Evolutionary conservation across 1,140 invertebrate species (phyloP).

Genomic region (Drosophila navojoa): DNA sequence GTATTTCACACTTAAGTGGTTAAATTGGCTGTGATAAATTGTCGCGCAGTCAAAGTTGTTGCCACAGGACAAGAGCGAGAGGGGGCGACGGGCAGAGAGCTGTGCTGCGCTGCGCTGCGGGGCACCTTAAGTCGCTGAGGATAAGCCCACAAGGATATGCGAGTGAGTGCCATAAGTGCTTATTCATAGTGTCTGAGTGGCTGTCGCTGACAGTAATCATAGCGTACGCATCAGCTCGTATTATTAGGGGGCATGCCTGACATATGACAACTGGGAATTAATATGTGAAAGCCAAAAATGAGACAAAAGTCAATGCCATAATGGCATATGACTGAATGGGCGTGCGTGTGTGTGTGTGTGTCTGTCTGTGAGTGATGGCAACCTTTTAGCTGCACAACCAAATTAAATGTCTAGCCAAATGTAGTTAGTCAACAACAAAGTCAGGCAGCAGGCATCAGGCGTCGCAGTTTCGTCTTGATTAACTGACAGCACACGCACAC

Average conservation of each 20-base stretch:
- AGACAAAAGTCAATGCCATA: constrained; percentile 57
- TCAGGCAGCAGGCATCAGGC: constrained; percentile 1
- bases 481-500: constrained; percentile 22
- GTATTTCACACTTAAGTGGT: constrained; percentile 81
- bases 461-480: constrained; percentile 54
- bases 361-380: constrained; percentile 67
- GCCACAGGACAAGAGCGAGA: constrained; percentile 32
- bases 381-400: constrained; percentile 70
- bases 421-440: constrained; percentile 27
- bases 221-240: constrained; percentile 72
- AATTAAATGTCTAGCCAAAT: constrained; percentile 74
- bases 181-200: constrained; percentile 59
- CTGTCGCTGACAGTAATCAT: constrained; percentile 78
- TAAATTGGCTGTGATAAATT: constrained; percentile 82
- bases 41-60: constrained; percentile 74
- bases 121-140: constrained; percentile 64
- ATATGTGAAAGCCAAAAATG: constrained; percentile 39
- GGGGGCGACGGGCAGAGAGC: no score
- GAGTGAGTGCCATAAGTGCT: constrained; percentile 46
- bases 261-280: constrained; percentile 80
- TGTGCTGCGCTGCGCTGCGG: constrained; percentile 50
- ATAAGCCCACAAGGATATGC: constrained; percentile 53
- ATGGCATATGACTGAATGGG: constrained; percentile 28
- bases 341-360: not conserved
- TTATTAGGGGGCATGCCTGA: constrained; percentile 66